Evolutionary conservation across 35 echinoderm and acorn worm genomes (phyloP).

Genomic region (Chiridota heheva): DNA sequence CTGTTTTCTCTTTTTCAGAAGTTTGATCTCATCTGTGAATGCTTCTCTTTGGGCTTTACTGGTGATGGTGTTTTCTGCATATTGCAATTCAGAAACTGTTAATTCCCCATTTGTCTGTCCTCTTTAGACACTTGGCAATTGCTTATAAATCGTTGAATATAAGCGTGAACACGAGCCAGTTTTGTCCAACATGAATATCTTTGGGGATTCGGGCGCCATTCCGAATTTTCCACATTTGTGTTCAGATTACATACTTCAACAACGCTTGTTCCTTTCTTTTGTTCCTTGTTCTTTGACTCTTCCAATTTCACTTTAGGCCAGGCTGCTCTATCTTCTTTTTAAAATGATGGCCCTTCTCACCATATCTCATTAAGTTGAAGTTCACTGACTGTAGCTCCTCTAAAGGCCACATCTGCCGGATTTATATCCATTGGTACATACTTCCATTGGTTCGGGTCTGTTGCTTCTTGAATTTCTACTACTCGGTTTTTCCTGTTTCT

Average conservation of each 20-base stretch:
- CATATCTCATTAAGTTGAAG: background rate
- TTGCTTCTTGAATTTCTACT: background rate
- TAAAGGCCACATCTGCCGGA: background rate
- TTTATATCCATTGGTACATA: conserved; percentile 5
- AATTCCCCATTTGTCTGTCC: background rate
- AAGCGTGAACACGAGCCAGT: background rate
- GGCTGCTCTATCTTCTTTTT: background rate
- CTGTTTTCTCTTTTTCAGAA: background rate
- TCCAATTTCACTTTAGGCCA: no score
- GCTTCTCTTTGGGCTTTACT: conserved; percentile 1
- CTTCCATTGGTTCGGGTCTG: conserved; percentile 12
- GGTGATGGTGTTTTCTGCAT: conserved; percentile 5
- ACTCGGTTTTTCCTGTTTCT: conserved; percentile 9
- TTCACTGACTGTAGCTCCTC: background rate
- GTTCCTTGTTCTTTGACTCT: background rate
- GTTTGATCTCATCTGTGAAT: background rate
- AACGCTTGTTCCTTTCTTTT: no score
- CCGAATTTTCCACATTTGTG: no score
- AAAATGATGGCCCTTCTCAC: background rate
- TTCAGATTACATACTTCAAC: background rate
- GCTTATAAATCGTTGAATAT: background rate
- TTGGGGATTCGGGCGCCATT: no score
- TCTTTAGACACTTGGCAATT: background rate
- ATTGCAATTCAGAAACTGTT: background rate
- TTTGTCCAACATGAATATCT: no score